phyloP scores from a whole-genome alignment of 2,113 vertebrate genomes.

The Ovis canadensis region DNA sequence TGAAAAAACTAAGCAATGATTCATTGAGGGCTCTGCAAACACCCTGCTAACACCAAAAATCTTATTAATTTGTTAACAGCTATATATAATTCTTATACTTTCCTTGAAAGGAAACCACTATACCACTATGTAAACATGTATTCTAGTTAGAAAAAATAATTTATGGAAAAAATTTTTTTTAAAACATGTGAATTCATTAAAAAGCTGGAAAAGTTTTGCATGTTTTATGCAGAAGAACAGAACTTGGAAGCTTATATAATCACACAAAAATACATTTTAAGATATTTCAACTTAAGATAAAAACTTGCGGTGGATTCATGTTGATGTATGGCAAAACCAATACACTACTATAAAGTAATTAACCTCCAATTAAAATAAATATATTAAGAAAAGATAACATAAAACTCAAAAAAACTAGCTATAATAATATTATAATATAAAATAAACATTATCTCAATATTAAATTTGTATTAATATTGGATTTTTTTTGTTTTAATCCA shows the following conservation, averaged over 20 bases:
- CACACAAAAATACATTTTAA: background rate
- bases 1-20: background rate
- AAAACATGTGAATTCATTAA: background rate
- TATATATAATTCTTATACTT: background rate
- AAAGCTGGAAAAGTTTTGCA: background rate
- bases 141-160: background rate
- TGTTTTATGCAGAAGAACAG: background rate
- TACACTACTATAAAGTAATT: too few relatives aligned
- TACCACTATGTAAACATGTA: background rate
- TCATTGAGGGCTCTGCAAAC: background rate
- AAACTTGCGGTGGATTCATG: background rate
- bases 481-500: background rate
- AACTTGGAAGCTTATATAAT: background rate
- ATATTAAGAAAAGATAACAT: too few relatives aligned
- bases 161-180: background rate
- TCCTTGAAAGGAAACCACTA: background rate
- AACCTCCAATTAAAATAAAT: too few relatives aligned
- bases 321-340: too few relatives aligned
- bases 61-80: background rate
- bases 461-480: background rate
- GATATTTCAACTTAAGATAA: background rate
- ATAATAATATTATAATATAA: background rate
- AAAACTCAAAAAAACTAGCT: background rate
- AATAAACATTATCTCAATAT: background rate
- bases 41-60: background rate